phyloP scores from a whole-genome alignment of 2,888 invertebrate genomes.

The Dascillus cervinus region DNA sequence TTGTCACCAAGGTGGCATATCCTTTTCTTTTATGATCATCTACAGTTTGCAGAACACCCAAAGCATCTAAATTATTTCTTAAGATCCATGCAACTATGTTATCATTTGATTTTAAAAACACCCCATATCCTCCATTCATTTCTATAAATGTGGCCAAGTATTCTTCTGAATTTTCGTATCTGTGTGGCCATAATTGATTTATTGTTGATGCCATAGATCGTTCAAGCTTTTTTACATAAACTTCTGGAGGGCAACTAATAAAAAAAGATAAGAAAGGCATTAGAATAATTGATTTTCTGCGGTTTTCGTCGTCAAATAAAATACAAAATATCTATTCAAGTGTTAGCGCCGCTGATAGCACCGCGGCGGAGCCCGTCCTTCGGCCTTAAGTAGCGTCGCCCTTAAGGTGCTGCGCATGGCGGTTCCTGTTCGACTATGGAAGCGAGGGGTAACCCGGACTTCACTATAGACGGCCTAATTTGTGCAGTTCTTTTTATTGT shows the following conservation, averaged over 20 bases:
- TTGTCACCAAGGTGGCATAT: conserved; percentile 33
- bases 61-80: conserved; percentile 32
- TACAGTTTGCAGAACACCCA: conserved; percentile 35
- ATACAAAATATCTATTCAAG: no score
- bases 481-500: no score
- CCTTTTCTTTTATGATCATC: conserved; percentile 34
- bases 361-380: no score
- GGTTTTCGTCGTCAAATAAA: no score
- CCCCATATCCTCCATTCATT: conserved; percentile 35
- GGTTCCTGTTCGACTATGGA: no score
- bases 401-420: no score
- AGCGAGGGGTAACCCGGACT: no score
- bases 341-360: no score
- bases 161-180: conserved; percentile 17
- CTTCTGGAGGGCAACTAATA: conserved; percentile 12
- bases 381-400: no score
- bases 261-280: no score
- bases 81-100: conserved; percentile 37
- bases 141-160: conserved; percentile 29
- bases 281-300: no score
- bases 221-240: conserved; percentile 13
- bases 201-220: conserved; percentile 13
- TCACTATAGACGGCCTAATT: no score
- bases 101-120: conserved; percentile 33
- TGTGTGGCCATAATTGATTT: conserved; percentile 19